Evolutionary conservation across 2,888 invertebrate genomes (phyloP).

Genomic region (Syritta pipiens): DNA sequence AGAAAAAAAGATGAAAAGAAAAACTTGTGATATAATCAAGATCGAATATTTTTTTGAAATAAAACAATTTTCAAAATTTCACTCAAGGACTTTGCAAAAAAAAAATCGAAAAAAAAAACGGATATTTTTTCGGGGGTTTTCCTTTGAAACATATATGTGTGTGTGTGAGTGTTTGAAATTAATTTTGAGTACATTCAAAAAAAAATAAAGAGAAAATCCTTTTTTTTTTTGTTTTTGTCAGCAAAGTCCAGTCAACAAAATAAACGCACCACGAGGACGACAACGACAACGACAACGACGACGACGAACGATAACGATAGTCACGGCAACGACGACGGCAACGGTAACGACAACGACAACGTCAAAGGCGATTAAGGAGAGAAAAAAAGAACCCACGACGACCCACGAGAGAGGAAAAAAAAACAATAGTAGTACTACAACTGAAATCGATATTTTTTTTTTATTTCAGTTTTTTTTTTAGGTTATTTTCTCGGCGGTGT

Average conservation of each 20-base stretch:
- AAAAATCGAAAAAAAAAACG: too few relatives aligned
- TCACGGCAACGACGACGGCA: background rate
- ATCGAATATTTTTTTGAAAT: too few relatives aligned
- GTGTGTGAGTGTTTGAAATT: background rate
- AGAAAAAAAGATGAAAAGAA: background rate
- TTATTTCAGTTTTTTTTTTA: conserved; percentile 17
- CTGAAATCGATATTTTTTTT: conserved; percentile 47
- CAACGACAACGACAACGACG: conserved; percentile 7
- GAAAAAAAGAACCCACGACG: conserved; percentile 1
- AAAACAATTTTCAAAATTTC: background rate
- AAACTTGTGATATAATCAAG: too few relatives aligned
- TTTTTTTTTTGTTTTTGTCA: conserved; percentile 2
- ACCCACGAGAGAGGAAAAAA: background rate
- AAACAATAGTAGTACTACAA: conserved; percentile 32
- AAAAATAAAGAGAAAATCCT: too few relatives aligned
- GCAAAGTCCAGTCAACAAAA: conserved; percentile 9
- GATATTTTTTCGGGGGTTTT: too few relatives aligned
- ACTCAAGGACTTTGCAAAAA: too few relatives aligned
- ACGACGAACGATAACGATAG: conserved; percentile 12
- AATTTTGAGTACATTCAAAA: too few relatives aligned
- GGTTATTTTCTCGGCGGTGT: conserved; percentile 22
- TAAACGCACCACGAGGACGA: conserved; percentile 34
- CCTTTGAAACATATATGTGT: background rate
- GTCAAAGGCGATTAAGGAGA: conserved; percentile 13
- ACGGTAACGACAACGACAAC: conserved; percentile 11